Evolutionary conservation across 2,888 invertebrate species (phyloP), one percentile per base, ranked within the genome.

Genomic region (Seira musarum): DNA sequence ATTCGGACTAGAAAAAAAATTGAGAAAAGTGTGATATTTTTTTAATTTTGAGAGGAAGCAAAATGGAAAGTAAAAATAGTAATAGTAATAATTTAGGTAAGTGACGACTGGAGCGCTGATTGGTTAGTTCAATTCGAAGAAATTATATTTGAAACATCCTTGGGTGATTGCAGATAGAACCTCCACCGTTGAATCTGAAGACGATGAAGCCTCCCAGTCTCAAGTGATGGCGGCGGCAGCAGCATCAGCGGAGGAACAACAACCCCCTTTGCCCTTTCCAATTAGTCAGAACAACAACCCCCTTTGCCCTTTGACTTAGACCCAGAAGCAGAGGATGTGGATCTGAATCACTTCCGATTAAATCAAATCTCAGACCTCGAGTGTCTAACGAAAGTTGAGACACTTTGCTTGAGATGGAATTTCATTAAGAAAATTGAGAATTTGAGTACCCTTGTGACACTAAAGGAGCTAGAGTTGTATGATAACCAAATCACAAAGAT

Each of bases 401-500:
- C 93, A 81, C 89, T 99, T 35, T 96, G 93, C 88, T 90, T 99
- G 73, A 92, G 98, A 60, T 98, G 98, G 95, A 99, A 99, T 90
- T 90, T 98, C 10, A 95, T 99, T 17, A 97, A 95, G 88, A 94
- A 94, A 88, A 97, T 99, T 86, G 97, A 98, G 88, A 97, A 97
- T 87, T 89, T 99, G 30, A 89, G 92, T 67, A 93, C 92, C 0
- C 90, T 98, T 21, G 91, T 91, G 1, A 94, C 94, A 0, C 90
- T 99, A 13, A 91, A 92, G 19, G 97, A 98, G 88, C 89, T 99
- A 65, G 99, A 99, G 88, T 90, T 99, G 2, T 98, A 99, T 89
- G 99, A 99, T 89, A 99, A 99, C 90, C 98, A 98, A 90, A 94
- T 99, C 69, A 93, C 93, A 0, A 92, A 93, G 85, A 96, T 99